Conservation (phyloP, 2,888 invertebrate species). For the Drosophila prostipennis region DNA sequence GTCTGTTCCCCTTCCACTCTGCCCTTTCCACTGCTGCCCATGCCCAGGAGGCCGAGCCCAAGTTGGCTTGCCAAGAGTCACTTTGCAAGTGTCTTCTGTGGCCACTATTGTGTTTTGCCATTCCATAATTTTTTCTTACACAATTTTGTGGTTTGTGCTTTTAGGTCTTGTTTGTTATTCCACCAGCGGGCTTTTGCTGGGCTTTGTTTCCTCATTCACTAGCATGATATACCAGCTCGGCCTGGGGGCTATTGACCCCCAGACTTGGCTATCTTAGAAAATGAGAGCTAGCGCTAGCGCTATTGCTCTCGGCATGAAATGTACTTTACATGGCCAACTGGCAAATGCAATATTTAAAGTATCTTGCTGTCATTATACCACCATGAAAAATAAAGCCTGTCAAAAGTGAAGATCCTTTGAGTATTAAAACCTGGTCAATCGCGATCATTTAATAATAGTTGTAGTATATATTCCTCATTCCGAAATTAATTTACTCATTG, state of each 20-base stretch:
- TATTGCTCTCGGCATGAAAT: too few relatives aligned
- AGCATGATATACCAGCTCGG: conserved; percentile 55
- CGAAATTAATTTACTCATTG: background rate
- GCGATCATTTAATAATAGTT: too few relatives aligned
- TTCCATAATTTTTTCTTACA: conserved; percentile 60
- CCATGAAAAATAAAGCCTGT: too few relatives aligned
- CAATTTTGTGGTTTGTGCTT: conserved; percentile 14
- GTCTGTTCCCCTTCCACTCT: background rate
- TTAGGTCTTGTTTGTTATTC: conserved; percentile 32
- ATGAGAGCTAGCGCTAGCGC: conserved; percentile 14
- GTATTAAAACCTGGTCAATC: too few relatives aligned
- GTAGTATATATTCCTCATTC: background rate
- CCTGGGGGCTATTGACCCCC: conserved; percentile 67
- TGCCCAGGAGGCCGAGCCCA: background rate
- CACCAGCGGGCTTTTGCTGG: conserved; percentile 17
- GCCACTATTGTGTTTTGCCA: conserved; percentile 36
- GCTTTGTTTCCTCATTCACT: conserved; percentile 17
- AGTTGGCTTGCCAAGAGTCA: conserved; percentile 48
- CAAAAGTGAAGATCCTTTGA: too few relatives aligned
- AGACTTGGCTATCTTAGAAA: conserved; percentile 1
- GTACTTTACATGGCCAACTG: too few relatives aligned
- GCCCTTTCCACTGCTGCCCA: conserved; percentile 12
- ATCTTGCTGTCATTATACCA: too few relatives aligned
- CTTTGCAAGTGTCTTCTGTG: conserved; percentile 16
- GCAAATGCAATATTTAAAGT: too few relatives aligned